Conservation (phyloP, 1,140 invertebrate species). For the Belonocnema kinseyi region DNA sequence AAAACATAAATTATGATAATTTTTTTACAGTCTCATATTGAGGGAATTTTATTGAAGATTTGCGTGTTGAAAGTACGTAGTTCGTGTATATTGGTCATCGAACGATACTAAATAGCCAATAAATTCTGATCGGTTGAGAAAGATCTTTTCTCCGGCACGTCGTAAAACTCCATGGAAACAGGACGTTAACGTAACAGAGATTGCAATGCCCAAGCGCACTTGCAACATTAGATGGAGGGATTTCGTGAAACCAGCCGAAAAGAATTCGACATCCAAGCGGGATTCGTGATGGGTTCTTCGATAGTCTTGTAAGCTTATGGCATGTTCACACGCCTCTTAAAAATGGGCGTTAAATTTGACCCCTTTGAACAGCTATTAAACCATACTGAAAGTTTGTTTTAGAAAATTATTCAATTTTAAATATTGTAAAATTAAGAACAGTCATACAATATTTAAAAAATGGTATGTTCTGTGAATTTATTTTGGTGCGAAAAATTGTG, state of each 20-base stretch:
- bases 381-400: no score
- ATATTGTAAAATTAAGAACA: no score
- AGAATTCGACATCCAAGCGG: neutral
- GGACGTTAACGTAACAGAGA: constrained; percentile 1
- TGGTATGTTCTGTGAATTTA: no score
- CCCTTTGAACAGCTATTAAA: neutral
- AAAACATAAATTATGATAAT: no score
- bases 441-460: no score
- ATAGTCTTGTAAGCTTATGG: constrained; percentile 16
- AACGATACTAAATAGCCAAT: neutral
- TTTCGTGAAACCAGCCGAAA: constrained; percentile 7
- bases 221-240: constrained; percentile 12
- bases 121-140: neutral
- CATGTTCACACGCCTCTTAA: neutral
- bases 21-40: no score
- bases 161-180: neutral
- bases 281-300: constrained; percentile 1
- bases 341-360: neutral
- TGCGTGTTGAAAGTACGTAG: neutral
- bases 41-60: neutral
- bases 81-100: neutral
- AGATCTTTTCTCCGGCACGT: constrained; percentile 2
- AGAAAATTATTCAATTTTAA: no score
- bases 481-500: no score
- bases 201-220: neutral